Conservation (phyloP, 1,140 invertebrate genomes). For the Ridgeia piscesae region DNA sequence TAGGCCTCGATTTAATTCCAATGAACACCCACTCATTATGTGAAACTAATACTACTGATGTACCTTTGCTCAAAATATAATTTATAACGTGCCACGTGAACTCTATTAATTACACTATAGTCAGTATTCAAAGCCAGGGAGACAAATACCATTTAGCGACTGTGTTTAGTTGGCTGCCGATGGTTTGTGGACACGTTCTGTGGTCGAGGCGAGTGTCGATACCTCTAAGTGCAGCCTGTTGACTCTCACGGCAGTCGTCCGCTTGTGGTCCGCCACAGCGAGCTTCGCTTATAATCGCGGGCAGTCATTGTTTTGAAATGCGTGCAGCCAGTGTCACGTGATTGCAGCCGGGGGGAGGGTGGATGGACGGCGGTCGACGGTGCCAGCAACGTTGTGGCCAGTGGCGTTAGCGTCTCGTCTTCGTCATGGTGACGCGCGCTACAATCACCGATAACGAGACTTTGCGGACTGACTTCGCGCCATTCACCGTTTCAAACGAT, state of each 20-base stretch:
- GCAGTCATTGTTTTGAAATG: background rate
- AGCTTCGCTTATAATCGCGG: background rate
- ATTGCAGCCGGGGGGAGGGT: background rate
- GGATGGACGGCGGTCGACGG: no score
- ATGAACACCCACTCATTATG: background rate
- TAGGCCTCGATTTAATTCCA: no score
- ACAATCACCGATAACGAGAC: background rate
- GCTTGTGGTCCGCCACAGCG: background rate
- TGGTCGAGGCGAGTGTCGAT: background rate
- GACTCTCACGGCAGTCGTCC: background rate
- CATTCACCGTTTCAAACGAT: background rate
- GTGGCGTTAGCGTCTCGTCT: background rate
- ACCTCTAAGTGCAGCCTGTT: background rate
- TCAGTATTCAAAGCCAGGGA: background rate
- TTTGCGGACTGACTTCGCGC: background rate
- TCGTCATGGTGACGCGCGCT: background rate
- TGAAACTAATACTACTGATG: no score
- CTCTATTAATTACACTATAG: background rate
- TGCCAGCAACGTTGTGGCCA: background rate
- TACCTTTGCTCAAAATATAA: no score
- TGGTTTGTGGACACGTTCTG: background rate
- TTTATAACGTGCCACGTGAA: no score
- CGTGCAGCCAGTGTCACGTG: background rate
- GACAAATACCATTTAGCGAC: background rate
- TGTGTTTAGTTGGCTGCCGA: background rate